A percentile compares a stretch with the other conserved stretches of the same genome.
These are phyloP conservation scores for Habropoda laboriosa DNA, from an alignment of 1,140 invertebrate genomes.

Conservation along the genomic window DNA sequence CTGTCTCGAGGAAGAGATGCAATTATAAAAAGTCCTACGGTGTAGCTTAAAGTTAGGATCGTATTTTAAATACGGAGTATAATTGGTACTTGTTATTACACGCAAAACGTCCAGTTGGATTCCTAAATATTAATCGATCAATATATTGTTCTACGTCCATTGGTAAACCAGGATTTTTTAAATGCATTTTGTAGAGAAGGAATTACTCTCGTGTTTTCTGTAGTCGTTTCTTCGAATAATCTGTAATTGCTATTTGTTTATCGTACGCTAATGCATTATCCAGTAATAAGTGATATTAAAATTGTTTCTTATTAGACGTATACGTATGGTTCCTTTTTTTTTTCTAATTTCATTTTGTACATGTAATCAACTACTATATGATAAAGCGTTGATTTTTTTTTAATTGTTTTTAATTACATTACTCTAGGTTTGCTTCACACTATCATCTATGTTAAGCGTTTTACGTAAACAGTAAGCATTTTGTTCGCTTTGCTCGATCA, in stretches of 20 bases:
- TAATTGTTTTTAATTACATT: background rate
- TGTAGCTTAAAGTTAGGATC: background rate
- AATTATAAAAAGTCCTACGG: background rate
- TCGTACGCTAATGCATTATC: background rate
- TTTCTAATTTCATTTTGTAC: conserved; percentile 1
- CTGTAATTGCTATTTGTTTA: background rate
- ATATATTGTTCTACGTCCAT: background rate
- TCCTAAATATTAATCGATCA: background rate
- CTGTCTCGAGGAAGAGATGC: background rate
- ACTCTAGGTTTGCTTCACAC: background rate
- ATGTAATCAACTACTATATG: background rate
- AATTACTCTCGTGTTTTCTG: background rate
- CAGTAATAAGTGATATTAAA: background rate
- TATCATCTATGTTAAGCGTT: conserved; percentile 13
- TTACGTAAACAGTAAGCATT: background rate
- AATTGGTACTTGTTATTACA: background rate
- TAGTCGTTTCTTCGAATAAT: background rate
- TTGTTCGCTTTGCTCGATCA: background rate
- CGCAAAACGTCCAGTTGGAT: background rate
- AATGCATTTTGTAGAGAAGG: background rate
- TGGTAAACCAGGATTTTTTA: background rate
- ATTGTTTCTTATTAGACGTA: background rate
- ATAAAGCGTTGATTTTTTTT: background rate
- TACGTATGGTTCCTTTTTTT: background rate
- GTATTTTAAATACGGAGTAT: conserved; percentile 19